Evolutionary conservation across 2,113 vertebrate species (phyloP).

Genomic region (Synodontis membranacea): DNA sequence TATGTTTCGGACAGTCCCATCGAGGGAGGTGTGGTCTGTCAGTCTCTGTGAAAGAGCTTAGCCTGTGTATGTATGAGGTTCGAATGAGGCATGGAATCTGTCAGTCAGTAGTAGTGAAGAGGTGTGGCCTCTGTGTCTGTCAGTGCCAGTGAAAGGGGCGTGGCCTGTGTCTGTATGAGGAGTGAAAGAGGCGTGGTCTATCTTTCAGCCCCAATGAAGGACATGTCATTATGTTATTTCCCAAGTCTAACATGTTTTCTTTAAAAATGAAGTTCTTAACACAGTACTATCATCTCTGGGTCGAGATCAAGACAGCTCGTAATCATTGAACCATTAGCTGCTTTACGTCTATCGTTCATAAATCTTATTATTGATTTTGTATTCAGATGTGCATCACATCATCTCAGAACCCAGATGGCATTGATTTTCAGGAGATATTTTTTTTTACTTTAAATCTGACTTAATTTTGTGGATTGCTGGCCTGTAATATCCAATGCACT

Average conservation of each 20-base stretch:
- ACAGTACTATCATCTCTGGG: neutral
- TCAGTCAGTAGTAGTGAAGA: neutral
- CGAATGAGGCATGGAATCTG: neutral
- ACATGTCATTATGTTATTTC: neutral
- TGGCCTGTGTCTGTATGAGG: neutral
- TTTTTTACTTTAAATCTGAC: neutral
- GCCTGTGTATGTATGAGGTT: neutral
- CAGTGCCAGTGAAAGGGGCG: neutral
- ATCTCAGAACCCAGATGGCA: conserved; percentile 2
- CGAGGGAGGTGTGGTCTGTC: neutral
- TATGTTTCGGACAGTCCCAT: neutral
- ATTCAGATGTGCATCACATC: neutral
- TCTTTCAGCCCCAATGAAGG: neutral
- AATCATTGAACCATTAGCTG: neutral
- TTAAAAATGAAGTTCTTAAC: neutral
- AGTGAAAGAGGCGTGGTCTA: neutral
- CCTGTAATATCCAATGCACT: neutral
- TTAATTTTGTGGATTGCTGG: neutral
- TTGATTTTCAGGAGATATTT: neutral
- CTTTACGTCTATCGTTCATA: neutral
- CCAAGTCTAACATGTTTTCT: neutral
- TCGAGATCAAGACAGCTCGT: neutral
- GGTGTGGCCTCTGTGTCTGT: neutral
- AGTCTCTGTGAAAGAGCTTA: neutral
- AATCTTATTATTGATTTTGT: conserved; percentile 1